These are phyloP conservation scores for Fopius arisanus DNA, from an alignment of 1,140 invertebrate species.

Conservation along the genomic window DNA sequence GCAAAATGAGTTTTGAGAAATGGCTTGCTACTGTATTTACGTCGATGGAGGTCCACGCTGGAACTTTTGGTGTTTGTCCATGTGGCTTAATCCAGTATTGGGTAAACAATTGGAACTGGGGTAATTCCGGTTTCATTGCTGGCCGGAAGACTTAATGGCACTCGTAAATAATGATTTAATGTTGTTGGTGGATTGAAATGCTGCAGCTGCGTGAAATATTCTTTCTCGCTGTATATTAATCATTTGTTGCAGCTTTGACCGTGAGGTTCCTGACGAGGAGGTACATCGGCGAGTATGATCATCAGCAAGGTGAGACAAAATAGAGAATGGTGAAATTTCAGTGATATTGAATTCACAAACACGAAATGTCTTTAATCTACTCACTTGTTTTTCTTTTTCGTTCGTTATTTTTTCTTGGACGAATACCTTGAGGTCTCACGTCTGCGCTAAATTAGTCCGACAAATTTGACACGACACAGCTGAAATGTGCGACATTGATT, in stretches of 20 bases:
- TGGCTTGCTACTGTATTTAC: not conserved
- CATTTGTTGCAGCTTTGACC: slow-evolving; percentile 76
- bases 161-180: not conserved
- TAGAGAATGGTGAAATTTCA: not conserved
- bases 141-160: not conserved
- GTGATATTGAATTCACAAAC: not conserved
- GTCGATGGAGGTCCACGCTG: not conserved
- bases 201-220: not conserved
- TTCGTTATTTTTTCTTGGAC: slow-evolving; percentile 36
- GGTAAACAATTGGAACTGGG: not conserved
- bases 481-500: slow-evolving; percentile 30
- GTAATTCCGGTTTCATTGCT: not conserved
- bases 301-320: slow-evolving; percentile 78
- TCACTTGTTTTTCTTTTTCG: not conserved
- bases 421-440: slow-evolving; percentile 38
- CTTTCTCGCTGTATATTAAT: not conserved
- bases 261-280: slow-evolving; percentile 88
- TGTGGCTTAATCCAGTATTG: not conserved
- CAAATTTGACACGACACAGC: slow-evolving; percentile 55
- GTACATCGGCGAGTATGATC: slow-evolving; percentile 94
- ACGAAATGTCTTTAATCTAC: no score
- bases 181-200: not conserved
- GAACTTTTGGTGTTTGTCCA: not conserved
- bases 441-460: slow-evolving; percentile 57
- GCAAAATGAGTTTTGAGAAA: not conserved